These are phyloP conservation scores for Sebastes nivosus DNA, from an alignment of 2,797 vertebrate species.

Conservation along the genomic window DNA sequence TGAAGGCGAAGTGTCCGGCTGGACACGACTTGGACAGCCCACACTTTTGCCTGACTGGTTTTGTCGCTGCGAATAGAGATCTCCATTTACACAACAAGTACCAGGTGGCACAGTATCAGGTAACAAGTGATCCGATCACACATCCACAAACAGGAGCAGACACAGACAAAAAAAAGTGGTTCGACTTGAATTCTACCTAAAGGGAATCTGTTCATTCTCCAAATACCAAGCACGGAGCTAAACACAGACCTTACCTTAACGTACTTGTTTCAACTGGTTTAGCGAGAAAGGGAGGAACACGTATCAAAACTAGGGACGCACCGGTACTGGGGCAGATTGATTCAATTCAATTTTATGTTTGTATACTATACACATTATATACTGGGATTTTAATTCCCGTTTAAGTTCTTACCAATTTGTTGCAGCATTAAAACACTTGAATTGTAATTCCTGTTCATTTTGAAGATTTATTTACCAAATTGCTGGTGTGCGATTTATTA, in stretches of 20 bases:
- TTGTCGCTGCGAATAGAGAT: constrained; percentile 80
- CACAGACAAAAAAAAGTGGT: too few relatives aligned
- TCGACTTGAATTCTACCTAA: background rate
- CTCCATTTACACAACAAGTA: background rate
- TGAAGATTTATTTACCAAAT: too few relatives aligned
- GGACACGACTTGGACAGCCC: constrained; percentile 92
- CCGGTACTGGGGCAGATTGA: accelerated
- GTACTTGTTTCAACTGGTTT: background rate
- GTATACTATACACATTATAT: too few relatives aligned
- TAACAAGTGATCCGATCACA: background rate
- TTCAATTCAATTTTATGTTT: too few relatives aligned
- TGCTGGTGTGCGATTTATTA: too few relatives aligned
- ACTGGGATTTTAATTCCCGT: too few relatives aligned
- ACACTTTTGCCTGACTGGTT: constrained; percentile 86
- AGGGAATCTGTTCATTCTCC: background rate
- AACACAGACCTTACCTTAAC: background rate
- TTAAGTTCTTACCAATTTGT: too few relatives aligned
- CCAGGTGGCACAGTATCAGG: background rate
- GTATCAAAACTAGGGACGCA: background rate
- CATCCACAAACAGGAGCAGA: background rate
- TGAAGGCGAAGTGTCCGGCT: constrained; percentile 91
- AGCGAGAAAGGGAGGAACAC: background rate
- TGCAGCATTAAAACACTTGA: too few relatives aligned
- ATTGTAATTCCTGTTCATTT: too few relatives aligned
- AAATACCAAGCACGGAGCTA: background rate